Conservation (phyloP, 2,113 vertebrate species). For the Trochalopteron elliotii region DNA sequence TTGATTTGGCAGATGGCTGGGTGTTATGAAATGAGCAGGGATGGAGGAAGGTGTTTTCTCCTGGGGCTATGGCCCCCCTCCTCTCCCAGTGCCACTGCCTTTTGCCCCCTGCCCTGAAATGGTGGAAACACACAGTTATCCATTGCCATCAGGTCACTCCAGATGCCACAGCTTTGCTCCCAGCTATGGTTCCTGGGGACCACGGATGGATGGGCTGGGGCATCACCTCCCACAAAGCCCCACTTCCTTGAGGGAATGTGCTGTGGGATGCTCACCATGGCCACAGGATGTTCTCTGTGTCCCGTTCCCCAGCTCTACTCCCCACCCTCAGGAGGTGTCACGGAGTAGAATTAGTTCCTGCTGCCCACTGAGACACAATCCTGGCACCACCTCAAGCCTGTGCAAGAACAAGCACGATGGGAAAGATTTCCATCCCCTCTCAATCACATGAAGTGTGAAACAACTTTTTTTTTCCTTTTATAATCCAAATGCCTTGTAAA, state of each 20-base stretch:
- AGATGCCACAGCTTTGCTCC: not conserved
- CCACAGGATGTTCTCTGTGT: not conserved
- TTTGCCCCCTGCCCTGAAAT: not conserved
- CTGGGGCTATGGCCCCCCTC: not conserved
- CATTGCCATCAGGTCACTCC: not conserved
- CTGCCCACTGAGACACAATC: not conserved
- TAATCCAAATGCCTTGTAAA: not conserved
- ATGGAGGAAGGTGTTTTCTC: constrained; percentile 63
- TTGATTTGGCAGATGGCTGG: constrained; percentile 78
- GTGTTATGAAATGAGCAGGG: constrained; percentile 69
- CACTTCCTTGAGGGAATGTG: too few relatives aligned
- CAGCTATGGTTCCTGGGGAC: not conserved
- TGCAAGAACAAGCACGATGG: accelerated
- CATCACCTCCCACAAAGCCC: not conserved
- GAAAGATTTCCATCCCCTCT: not conserved
- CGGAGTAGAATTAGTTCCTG: not conserved
- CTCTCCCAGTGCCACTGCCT: not conserved
- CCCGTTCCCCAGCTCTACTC: not conserved
- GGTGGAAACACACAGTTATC: not conserved
- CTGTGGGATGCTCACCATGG: not conserved
- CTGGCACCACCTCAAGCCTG: not conserved
- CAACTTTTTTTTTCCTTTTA: not conserved
- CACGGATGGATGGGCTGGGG: accelerated
- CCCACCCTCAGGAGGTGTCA: not conserved
- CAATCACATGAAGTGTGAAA: not conserved